A percentile compares a stretch with the other conserved stretches of the same genome.
Conservation (phyloP, 2,797 vertebrate species). For the Tokudaia tokunoshimensis region DNA sequence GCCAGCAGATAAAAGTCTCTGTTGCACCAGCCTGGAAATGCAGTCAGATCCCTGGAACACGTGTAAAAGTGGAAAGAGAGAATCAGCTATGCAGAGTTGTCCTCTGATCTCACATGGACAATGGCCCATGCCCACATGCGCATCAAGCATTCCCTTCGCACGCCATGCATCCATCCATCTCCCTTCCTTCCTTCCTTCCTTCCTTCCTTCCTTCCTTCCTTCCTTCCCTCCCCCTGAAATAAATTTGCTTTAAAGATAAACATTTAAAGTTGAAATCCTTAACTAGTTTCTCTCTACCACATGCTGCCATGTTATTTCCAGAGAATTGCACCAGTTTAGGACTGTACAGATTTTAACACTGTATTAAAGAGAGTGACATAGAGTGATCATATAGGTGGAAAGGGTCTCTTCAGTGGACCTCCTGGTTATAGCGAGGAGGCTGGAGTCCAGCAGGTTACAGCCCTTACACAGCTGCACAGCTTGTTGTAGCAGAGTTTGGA, state of each 20-base stretch:
- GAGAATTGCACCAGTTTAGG: background rate
- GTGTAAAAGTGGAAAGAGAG: background rate
- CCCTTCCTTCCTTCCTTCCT: no score
- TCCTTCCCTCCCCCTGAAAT: background rate
- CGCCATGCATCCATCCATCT: no score
- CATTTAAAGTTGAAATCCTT: conserved; percentile 45
- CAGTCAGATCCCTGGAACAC: background rate
- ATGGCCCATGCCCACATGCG: no score
- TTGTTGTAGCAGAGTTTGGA: background rate
- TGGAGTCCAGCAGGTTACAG: background rate
- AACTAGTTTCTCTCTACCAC: background rate
- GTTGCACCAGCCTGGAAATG: background rate
- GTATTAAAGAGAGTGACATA: background rate
- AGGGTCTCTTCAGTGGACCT: background rate
- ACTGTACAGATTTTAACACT: background rate
- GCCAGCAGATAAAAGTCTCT: background rate
- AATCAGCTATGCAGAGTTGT: background rate
- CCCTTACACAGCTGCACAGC: background rate
- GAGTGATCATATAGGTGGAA: background rate
- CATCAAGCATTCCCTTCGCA: no score
- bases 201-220: accelerated
- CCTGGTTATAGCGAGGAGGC: background rate
- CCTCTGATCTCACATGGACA: background rate
- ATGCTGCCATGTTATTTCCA: conserved; percentile 25
- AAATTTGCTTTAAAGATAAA: background rate